A percentile compares a stretch with the other conserved stretches of the same genome.
These are phyloP conservation scores for Formica aserva DNA, from an alignment of 2,888 invertebrate species.

Conservation along the genomic window DNA sequence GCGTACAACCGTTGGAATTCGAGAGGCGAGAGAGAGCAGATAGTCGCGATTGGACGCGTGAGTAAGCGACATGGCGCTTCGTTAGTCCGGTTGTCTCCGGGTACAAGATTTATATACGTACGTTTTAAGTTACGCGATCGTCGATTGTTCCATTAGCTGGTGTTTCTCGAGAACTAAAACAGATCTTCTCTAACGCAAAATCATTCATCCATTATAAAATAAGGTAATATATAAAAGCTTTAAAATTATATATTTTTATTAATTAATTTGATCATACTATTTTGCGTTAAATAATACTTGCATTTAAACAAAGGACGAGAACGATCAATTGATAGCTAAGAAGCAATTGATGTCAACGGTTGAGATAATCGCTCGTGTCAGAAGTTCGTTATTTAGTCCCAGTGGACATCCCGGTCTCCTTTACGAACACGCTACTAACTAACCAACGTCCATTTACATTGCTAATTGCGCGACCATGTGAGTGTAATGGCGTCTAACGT, in stretches of 20 bases:
- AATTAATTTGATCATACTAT: neutral
- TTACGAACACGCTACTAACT: conserved; percentile 85
- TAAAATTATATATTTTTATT: neutral
- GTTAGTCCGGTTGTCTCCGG: conserved; percentile 78
- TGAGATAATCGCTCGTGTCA: conserved; percentile 84
- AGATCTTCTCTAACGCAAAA: neutral
- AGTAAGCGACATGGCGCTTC: conserved; percentile 79
- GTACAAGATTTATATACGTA: conserved; percentile 75
- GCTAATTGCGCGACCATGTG: conserved; percentile 84
- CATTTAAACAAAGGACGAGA: conserved; percentile 39
- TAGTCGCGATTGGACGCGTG: conserved; percentile 81
- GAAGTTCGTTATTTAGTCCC: conserved; percentile 84
- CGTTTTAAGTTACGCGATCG: conserved; percentile 80
- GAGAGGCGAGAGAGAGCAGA: conserved; percentile 69
- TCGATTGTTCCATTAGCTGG: conserved; percentile 73
- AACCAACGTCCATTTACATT: conserved; percentile 85
- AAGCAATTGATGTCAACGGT: conserved; percentile 80
- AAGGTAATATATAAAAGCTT: conserved; percentile 23
- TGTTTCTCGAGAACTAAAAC: conserved; percentile 15
- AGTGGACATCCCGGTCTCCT: conserved; percentile 75
- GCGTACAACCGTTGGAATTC: conserved; percentile 77
- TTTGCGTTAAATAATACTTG: neutral
- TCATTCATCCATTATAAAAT: neutral
- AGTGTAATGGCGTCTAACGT: conserved; percentile 83
- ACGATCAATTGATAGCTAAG: conserved; percentile 69